These are phyloP conservation scores for Falco biarmicus DNA, from an alignment of 2,797 vertebrate species.

Conservation along the genomic window DNA sequence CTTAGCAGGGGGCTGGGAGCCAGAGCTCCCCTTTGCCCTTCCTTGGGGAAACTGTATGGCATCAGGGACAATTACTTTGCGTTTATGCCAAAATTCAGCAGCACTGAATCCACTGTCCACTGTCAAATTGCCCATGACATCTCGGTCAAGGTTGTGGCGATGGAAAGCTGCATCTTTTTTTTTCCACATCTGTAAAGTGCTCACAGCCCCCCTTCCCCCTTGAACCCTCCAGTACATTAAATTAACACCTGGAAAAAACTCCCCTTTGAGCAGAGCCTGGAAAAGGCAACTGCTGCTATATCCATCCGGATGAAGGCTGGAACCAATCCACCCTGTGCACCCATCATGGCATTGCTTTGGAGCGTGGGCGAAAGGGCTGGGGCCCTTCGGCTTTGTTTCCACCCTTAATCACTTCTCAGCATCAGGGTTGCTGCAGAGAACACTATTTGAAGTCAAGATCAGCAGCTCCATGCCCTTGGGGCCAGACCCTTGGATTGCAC, in stretches of 20 bases:
- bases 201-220: neutral
- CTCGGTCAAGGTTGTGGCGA: neutral
- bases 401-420: neutral
- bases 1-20: neutral
- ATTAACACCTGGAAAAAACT: neutral
- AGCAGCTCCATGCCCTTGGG: neutral
- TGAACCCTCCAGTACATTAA: neutral
- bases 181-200: neutral
- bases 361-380: neutral
- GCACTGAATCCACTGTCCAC: neutral
- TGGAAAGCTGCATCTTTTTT: accelerated
- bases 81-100: neutral
- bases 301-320: neutral
- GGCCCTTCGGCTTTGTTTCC: neutral
- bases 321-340: neutral
- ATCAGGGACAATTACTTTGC: neutral
- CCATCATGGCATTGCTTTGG: accelerated
- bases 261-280: neutral
- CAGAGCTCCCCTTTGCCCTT: neutral
- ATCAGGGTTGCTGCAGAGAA: neutral
- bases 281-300: neutral
- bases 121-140: neutral
- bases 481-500: neutral
- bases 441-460: conserved; percentile 22
- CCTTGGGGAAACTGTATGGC: accelerated